Evolutionary conservation across 2,797 vertebrate genomes (phyloP).

Genomic region (Anguilla obscura): DNA sequence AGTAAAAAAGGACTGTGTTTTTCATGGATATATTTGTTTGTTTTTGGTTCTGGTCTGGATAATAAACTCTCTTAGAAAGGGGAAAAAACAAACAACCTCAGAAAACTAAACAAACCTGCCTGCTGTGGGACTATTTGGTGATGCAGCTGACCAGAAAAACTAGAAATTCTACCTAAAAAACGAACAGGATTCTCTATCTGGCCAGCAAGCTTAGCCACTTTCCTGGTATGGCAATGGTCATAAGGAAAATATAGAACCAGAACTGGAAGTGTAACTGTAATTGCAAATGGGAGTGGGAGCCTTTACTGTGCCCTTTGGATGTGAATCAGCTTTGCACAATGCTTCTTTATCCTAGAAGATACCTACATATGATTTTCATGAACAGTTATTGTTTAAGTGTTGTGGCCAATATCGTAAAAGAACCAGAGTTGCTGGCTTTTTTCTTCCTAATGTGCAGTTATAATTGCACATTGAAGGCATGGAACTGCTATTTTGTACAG

Average conservation of each 20-base stretch:
- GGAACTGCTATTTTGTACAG: too few relatives aligned
- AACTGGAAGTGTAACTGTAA: neutral
- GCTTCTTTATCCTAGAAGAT: neutral
- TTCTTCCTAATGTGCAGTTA: neutral
- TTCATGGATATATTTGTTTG: neutral
- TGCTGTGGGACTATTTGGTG: neutral
- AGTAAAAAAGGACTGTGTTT: neutral
- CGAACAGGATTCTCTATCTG: neutral
- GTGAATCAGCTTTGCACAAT: neutral
- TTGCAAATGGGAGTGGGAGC: neutral
- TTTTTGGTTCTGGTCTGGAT: neutral
- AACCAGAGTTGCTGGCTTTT: neutral
- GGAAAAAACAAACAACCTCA: neutral
- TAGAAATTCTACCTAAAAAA: neutral
- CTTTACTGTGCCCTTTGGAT: neutral
- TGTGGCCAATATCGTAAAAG: too few relatives aligned
- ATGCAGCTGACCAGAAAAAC: neutral
- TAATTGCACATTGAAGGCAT: neutral
- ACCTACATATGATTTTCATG: neutral
- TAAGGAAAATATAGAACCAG: neutral
- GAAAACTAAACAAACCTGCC: neutral
- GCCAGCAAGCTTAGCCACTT: neutral
- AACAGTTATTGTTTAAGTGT: neutral
- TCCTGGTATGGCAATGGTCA: neutral
- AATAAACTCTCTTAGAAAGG: neutral